These are phyloP conservation scores for Parauchenoglanis punctatus DNA, from an alignment of 2,797 vertebrate species.

Conservation along the genomic window DNA sequence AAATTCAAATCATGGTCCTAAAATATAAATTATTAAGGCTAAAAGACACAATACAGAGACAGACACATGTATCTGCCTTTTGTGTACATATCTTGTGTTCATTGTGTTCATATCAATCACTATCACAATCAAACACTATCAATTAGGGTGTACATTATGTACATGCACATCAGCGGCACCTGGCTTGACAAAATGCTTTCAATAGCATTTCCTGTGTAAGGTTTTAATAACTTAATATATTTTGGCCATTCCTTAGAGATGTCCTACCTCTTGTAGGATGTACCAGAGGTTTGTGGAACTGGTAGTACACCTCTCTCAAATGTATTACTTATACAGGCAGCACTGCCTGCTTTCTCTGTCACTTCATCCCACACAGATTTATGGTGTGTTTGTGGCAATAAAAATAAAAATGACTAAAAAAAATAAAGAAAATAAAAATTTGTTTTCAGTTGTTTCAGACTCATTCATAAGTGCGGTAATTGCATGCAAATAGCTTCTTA, in stretches of 20 bases:
- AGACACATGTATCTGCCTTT: not conserved
- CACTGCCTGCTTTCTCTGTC: not conserved
- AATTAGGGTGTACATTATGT: not conserved
- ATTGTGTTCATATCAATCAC: not conserved
- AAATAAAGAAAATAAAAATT: not conserved
- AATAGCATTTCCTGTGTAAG: not conserved
- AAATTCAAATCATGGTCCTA: not conserved
- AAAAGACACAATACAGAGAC: not conserved
- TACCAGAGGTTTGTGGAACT: not conserved
- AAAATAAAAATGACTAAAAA: not conserved
- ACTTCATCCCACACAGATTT: not conserved
- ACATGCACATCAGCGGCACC: not conserved
- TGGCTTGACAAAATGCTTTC: not conserved
- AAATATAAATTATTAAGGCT: not conserved
- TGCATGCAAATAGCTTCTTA: slow-evolving; percentile 54
- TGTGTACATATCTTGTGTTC: not conserved
- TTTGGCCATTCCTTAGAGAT: not conserved
- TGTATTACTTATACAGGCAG: not conserved
- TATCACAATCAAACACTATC: not conserved
- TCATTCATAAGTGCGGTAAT: slow-evolving; percentile 37
- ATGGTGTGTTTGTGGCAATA: not conserved
- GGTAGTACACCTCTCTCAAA: not conserved
- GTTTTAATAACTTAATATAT: slow-evolving; percentile 10
- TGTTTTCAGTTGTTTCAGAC: not conserved
- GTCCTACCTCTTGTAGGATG: not conserved